phyloP scores from a whole-genome alignment of 2,888 invertebrate species.

The Apantesis nais region DNA sequence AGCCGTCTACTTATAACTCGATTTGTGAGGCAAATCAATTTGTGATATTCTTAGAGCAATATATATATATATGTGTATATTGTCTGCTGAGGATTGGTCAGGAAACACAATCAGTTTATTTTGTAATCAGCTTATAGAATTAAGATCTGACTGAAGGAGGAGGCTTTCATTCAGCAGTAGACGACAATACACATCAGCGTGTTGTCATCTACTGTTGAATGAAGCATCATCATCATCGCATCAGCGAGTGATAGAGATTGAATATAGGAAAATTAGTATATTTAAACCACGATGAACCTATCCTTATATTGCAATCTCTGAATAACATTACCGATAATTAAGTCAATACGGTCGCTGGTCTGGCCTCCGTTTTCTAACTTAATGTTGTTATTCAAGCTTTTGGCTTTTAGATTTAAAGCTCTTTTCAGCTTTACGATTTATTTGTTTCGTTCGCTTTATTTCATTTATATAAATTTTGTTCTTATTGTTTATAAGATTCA shows the following conservation, averaged over 20 bases:
- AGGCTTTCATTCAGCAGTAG: too few relatives aligned
- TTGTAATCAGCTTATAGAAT: background rate
- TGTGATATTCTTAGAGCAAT: background rate
- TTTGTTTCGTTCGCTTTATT: background rate
- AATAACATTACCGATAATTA: slow-evolving; percentile 5
- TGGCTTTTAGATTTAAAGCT: background rate
- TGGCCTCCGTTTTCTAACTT: background rate
- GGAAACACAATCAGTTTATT: too few relatives aligned
- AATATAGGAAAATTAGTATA: background rate
- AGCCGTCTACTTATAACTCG: background rate
- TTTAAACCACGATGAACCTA: background rate
- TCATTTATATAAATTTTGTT: background rate
- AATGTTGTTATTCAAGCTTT: slow-evolving; percentile 5
- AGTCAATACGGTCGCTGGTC: background rate
- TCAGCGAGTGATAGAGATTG: background rate
- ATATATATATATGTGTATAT: background rate
- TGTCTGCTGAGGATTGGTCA: too few relatives aligned
- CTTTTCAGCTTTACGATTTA: background rate
- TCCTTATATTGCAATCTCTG: background rate
- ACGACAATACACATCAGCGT: too few relatives aligned
- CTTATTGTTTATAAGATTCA: background rate
- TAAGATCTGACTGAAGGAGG: too few relatives aligned
- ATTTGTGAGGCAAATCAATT: background rate
- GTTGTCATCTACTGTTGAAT: too few relatives aligned
- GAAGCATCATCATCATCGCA: too few relatives aligned